These are phyloP conservation scores for Dynastes tityus DNA, from an alignment of 2,888 invertebrate species.

Conservation along the genomic window DNA sequence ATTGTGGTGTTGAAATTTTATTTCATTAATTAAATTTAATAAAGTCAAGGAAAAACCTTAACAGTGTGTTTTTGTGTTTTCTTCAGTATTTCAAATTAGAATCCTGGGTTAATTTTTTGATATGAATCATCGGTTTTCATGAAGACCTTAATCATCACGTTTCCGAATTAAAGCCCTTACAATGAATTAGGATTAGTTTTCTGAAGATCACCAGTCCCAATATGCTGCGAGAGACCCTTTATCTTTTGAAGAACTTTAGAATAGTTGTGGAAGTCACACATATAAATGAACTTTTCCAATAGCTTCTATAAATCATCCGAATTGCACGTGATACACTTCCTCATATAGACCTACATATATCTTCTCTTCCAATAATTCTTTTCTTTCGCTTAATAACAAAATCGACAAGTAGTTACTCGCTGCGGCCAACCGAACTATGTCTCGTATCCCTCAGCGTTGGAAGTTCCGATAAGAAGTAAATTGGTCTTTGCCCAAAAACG, in stretches of 20 bases:
- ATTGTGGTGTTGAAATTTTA: no score
- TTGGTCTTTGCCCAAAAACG: slow-evolving; percentile 5
- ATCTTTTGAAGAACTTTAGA: neutral
- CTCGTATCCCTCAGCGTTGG: neutral
- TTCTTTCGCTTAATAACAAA: slow-evolving; percentile 14
- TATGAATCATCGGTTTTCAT: no score
- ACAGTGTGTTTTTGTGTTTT: no score
- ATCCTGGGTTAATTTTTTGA: no score
- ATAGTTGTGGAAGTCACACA: neutral
- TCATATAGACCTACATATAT: slow-evolving; percentile 10
- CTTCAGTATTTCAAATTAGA: no score
- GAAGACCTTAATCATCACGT: no score
- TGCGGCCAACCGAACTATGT: neutral
- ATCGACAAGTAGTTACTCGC: slow-evolving; percentile 11
- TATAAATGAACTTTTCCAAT: slow-evolving; percentile 1
- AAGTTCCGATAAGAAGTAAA: slow-evolving; percentile 36
- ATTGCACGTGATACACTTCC: slow-evolving; percentile 17
- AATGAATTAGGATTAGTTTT: no score
- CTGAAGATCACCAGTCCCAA: no score
- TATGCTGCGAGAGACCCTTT: no score
- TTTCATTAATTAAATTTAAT: no score
- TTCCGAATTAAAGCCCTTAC: no score
- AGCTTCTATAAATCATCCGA: slow-evolving; percentile 4
- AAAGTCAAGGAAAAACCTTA: no score
- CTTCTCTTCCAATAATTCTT: slow-evolving; percentile 15